Base-by-base conservation (phyloP, 2,888 invertebrate species). In the Pseudoips prasinana region DNA sequence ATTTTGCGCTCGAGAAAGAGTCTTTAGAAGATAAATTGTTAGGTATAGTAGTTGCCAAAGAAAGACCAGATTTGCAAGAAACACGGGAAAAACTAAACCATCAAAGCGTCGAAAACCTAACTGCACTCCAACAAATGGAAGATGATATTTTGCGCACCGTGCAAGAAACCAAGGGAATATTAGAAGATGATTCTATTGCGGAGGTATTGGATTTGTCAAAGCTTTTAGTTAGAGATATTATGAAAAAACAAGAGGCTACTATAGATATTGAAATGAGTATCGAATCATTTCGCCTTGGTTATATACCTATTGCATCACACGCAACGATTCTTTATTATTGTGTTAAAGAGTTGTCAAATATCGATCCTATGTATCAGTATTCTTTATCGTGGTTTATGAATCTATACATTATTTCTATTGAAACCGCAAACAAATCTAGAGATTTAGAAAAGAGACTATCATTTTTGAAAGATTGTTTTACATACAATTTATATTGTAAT, bases 351-450 rank as follows among this genome's bases (percentile, higher is more conserved):
- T 81, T 96, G 50, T 94, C 95, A 6, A 94, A 94, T 65, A 93
- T 96, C 18, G 95, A 96, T 78, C 95, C 95, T 4, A 96, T 96
- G 95, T 96, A 96, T 76, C 96, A 96, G 73, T 96, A 94, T 76
- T 96, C 96, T 0, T 85, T 96, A 24, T 91, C 91, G 7, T 96
- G 96, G 96, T 96, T 96, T 76, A 94, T 96, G 46, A 94, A 94
- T 78, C 89, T 96, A 19, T 96, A 95, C 64, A 83, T 94, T 3
- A 88, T 90, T 45, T 94, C 95, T 7, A 95, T 96, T 34, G 93
- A 94, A 61, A 92, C 93, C 56, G 92, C 93, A 1, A 92, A 92
- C 58, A 93, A 92, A 69, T 92, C 92, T 9, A 92, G 94, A 74
- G 91, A 93, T 57, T 87, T 95, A 51, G 92, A 93, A 29, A 91